Evolutionary conservation across 2,888 invertebrate genomes (phyloP).

Genomic region (Diogma glabrata): DNA sequence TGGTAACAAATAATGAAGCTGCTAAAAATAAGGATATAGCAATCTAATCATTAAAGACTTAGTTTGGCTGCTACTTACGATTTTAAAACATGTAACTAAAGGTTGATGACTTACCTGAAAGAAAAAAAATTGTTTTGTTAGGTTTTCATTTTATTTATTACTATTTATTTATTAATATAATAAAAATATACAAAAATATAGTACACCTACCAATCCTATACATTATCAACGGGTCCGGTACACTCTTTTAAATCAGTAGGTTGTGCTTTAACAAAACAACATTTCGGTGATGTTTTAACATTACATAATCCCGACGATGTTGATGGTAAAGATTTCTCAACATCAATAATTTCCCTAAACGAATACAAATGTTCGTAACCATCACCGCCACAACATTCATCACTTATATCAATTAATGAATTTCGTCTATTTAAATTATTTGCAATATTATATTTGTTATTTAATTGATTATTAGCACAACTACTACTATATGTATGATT

Average conservation of each 20-base stretch:
- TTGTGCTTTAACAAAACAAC: slow-evolving; percentile 22
- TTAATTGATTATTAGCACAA: slow-evolving; percentile 7
- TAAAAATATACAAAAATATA: neutral
- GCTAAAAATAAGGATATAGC: no score
- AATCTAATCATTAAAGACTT: no score
- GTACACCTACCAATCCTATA: slow-evolving; percentile 18
- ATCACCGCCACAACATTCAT: neutral
- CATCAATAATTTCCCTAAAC: slow-evolving; percentile 3
- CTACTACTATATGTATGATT: neutral
- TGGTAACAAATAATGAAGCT: no score
- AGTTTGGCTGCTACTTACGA: no score
- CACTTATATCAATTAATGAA: slow-evolving; percentile 10
- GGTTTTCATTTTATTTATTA: no score
- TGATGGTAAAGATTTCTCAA: slow-evolving; percentile 4
- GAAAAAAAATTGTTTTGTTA: no score
- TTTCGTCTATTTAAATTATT: slow-evolving; percentile 7
- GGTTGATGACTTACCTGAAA: no score
- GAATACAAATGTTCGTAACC: slow-evolving; percentile 8
- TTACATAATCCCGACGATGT: slow-evolving; percentile 1
- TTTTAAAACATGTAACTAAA: no score
- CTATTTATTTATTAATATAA: no score
- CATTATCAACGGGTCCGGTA: slow-evolving; percentile 21
- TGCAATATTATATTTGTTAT: slow-evolving; percentile 5
- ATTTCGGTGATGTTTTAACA: slow-evolving; percentile 14
- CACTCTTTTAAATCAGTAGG: slow-evolving; percentile 20